These are phyloP conservation scores for Drosophila lowei DNA, from an alignment of 1,140 invertebrate species.

Conservation along the genomic window DNA sequence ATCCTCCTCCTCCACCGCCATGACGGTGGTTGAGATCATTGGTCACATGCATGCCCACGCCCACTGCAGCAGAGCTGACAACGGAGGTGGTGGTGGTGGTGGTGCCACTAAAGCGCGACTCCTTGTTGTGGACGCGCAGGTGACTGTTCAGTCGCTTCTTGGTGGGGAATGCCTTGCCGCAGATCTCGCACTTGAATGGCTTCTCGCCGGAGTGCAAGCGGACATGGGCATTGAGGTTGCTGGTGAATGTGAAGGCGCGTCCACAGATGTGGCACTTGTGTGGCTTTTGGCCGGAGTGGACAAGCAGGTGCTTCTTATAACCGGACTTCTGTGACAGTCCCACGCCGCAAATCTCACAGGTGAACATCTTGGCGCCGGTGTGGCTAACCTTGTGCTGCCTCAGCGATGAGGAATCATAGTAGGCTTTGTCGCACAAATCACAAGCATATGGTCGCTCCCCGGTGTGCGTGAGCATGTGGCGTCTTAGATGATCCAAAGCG, in stretches of 20 bases:
- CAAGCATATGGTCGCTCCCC: slow-evolving; percentile 72
- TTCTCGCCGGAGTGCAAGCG: slow-evolving; percentile 88
- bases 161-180: slow-evolving; percentile 71
- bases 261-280: slow-evolving; percentile 75
- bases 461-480: slow-evolving; percentile 70
- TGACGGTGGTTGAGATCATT: no score
- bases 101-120: slow-evolving; percentile 29
- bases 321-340: slow-evolving; percentile 79
- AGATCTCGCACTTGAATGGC: slow-evolving; percentile 69
- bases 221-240: slow-evolving; percentile 84
- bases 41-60: background rate
- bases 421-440: slow-evolving; percentile 75
- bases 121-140: slow-evolving; percentile 65
- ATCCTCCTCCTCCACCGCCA: background rate
- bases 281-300: slow-evolving; percentile 77
- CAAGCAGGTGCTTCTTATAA: slow-evolving; percentile 81
- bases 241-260: slow-evolving; percentile 76
- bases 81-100: slow-evolving; percentile 3
- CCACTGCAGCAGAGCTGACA: background rate
- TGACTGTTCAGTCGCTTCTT: slow-evolving; percentile 73
- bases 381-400: slow-evolving; percentile 78
- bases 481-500: slow-evolving; percentile 55
- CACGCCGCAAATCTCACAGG: slow-evolving; percentile 80
- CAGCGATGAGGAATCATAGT: slow-evolving; percentile 77
- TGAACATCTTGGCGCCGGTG: slow-evolving; percentile 75